Conservation (phyloP, 2,888 invertebrate genomes). For the Sacculina carcini region DNA sequence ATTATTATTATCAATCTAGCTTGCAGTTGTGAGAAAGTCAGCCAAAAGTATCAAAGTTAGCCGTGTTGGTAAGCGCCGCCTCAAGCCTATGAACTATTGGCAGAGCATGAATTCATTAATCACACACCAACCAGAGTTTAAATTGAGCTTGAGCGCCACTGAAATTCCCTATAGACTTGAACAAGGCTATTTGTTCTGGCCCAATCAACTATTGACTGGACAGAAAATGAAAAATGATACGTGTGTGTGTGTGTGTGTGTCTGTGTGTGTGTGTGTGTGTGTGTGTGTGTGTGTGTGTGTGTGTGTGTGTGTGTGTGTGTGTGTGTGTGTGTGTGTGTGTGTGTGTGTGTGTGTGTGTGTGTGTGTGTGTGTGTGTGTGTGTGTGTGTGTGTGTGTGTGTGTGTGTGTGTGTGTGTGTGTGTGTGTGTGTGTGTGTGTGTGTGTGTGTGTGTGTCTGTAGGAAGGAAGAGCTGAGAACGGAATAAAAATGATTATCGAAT, state of each 20-base stretch:
- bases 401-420: background rate
- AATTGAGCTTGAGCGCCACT: too few species aligned
- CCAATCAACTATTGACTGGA: too few species aligned
- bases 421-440: too few species aligned
- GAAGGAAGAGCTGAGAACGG: background rate
- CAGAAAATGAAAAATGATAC: background rate
- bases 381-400: background rate
- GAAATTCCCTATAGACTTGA: too few species aligned
- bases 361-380: background rate
- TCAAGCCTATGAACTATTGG: too few species aligned
- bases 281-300: constrained; percentile 2
- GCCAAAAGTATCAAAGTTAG: too few species aligned
- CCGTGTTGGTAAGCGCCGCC: too few species aligned
- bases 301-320: background rate
- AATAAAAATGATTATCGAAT: background rate
- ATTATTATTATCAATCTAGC: too few species aligned
- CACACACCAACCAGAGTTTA: too few species aligned
- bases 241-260: background rate
- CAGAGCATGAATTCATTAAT: too few species aligned
- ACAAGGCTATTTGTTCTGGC: too few species aligned
- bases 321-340: background rate
- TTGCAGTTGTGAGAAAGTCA: too few species aligned
- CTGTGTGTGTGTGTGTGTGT: background rate
- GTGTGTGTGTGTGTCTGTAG: background rate
- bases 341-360: background rate